Percentiles rank a stretch among this genome's conserved stretches.
Conservation (phyloP, 2,888 invertebrate species). For the Operophtera brumata region DNA sequence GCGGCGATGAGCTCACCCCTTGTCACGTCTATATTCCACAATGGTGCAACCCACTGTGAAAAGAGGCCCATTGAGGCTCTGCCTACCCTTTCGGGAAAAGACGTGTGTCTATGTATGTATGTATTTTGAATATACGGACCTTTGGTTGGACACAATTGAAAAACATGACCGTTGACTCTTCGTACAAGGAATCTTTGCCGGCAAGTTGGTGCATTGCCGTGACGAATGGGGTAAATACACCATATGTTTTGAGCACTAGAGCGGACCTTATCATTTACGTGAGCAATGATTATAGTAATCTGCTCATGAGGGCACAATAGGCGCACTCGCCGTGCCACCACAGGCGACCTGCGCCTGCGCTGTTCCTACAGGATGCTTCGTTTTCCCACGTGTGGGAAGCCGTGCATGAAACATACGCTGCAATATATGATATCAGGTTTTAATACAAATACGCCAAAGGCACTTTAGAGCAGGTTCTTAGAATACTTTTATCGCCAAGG, state of each 20-base stretch:
- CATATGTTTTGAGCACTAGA: constrained; percentile 77
- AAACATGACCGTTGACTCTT: neutral
- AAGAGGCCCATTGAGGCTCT: too few species aligned
- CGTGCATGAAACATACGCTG: too few species aligned
- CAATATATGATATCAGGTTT: too few species aligned
- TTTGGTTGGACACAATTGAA: neutral
- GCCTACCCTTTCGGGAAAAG: too few species aligned
- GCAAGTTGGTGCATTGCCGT: constrained; percentile 49
- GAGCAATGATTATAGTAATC: constrained; percentile 79
- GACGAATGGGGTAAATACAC: constrained; percentile 74
- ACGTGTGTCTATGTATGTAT: too few species aligned
- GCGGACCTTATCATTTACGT: constrained; percentile 79
- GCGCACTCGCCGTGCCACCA: constrained; percentile 63
- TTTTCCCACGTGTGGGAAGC: neutral
- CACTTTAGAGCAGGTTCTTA: too few species aligned
- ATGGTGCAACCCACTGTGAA: too few species aligned
- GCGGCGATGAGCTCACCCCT: too few species aligned
- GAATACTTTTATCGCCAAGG: too few species aligned
- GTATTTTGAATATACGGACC: too few species aligned
- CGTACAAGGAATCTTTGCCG: neutral
- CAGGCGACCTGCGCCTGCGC: constrained; percentile 41
- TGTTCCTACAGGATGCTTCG: constrained; percentile 54
- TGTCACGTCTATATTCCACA: too few species aligned
- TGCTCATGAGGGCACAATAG: constrained; percentile 73
- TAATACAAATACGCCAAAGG: too few species aligned